Base-by-base conservation (phyloP, 2,113 vertebrate species). In the Murina feae region DNA sequence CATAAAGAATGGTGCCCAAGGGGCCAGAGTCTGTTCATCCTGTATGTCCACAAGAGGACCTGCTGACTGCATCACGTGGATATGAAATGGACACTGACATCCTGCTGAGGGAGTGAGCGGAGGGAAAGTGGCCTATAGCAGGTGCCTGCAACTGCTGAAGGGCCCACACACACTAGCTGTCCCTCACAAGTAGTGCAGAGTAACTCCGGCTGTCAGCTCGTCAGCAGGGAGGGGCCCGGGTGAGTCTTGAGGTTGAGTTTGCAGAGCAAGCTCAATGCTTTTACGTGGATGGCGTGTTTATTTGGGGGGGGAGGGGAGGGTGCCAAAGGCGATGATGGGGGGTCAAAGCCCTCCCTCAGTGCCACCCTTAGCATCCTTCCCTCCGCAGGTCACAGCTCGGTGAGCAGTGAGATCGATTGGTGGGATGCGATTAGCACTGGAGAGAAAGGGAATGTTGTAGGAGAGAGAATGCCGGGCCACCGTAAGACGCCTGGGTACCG, bases 41-140 rank as follows among this genome's bases (percentile, higher is more conserved):
- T 37, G n/a, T 13, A 0, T 47, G 75, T 78, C 23, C 47, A 20
- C 11, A 25, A 25, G 12, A 47, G 35, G 58, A 13, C 16, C 30
- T n/a, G 37, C 10, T 30, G 55, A 53, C 39, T 37, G 44, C 11
- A 10, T 53, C 30, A n/a, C 1, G 42, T 20, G 12, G 47, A 5
- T 30, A 10, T 20, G 74, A 25, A 39, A 2, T 82, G 78, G 60
- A 4, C 63, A 2, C 2, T 7, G 63, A 25, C 16, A 1, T 1
- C 18, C 21, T 16, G 72, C 47, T 51, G 44, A 53, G 4, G 51
- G n/a, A 47, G 20, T 14, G 47, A 21, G 4, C 25, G 9, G 51
- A 51, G 35, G 3, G n/a, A 8, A 51, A 42, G 12, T 0, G 20
- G 72, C 5, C 2, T 1, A 5, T 0, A 21, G 58, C 5, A 2